Percentiles rank a stretch among this genome's conserved stretches.
Conservation (phyloP, 2,113 vertebrate species). For the Callocephalon fimbriatum region DNA sequence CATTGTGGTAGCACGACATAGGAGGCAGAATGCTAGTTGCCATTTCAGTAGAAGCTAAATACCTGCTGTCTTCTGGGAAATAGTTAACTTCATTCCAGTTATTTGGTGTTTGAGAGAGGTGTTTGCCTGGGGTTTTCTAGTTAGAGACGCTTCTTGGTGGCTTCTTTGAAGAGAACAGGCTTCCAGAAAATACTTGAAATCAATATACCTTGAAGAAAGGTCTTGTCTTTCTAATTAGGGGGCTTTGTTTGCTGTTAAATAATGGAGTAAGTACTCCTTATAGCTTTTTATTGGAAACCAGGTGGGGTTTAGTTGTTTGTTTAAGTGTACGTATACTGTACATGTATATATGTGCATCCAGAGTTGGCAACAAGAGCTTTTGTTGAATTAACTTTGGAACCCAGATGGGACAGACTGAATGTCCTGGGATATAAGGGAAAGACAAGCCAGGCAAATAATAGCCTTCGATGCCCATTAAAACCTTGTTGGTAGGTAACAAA, state of each 20-base stretch:
- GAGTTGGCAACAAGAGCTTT: neutral
- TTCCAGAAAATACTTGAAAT: neutral
- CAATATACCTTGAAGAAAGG: neutral
- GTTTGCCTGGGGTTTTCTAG: neutral
- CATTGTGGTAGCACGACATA: neutral
- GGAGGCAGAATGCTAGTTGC: neutral
- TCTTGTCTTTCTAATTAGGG: neutral
- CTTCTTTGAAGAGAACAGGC: neutral
- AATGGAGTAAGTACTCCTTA: neutral
- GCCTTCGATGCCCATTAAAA: neutral
- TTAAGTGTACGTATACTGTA: neutral
- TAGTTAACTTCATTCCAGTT: neutral
- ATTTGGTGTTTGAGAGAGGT: neutral
- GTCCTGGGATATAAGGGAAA: neutral
- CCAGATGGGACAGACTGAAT: neutral
- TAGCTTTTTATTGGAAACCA: neutral
- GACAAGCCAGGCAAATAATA: neutral
- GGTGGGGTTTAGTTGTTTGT: neutral
- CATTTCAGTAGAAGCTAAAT: neutral
- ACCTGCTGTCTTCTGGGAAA: neutral
- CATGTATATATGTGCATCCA: neutral
- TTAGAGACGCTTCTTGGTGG: neutral
- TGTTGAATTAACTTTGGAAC: neutral
- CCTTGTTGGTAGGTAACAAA: neutral
- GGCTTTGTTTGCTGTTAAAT: neutral